These are phyloP conservation scores for Caradrina clavipalpis DNA, from an alignment of 2,888 invertebrate genomes.

Conservation along the genomic window DNA sequence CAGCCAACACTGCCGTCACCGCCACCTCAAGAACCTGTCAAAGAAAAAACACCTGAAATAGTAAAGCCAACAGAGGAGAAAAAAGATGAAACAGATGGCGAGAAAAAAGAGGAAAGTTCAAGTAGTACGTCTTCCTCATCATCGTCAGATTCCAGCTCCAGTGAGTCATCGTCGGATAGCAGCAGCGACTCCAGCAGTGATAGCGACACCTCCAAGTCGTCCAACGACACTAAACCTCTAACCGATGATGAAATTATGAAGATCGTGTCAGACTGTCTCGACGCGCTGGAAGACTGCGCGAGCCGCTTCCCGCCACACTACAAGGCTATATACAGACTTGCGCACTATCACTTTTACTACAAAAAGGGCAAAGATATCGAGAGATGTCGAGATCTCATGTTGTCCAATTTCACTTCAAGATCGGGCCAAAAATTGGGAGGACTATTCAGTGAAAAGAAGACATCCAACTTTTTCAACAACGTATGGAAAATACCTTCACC, in stretches of 20 bases:
- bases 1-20: conserved; percentile 25
- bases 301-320: conserved; percentile 97
- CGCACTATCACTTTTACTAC: conserved; percentile 95
- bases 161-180: conserved; percentile 89
- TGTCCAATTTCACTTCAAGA: conserved; percentile 93
- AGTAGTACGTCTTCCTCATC: conserved; percentile 85
- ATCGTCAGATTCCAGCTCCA: conserved; percentile 90
- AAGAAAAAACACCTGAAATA: conserved; percentile 61
- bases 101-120: conserved; percentile 80
- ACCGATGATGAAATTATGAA: conserved; percentile 90
- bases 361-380: conserved; percentile 93
- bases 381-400: conserved; percentile 93
- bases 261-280: conserved; percentile 93
- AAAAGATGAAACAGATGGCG: conserved; percentile 67
- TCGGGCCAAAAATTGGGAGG: conserved; percentile 94
- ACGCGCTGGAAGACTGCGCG: conserved; percentile 96
- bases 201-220: conserved; percentile 87
- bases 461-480: conserved; percentile 97
- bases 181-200: conserved; percentile 89
- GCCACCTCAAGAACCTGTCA: conserved; percentile 43
- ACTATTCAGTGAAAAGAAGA: conserved; percentile 96
- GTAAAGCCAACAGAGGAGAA: conserved; percentile 62
- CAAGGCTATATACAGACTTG: conserved; percentile 97
- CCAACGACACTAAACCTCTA: conserved; percentile 80
- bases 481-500: conserved; percentile 97